Evolutionary conservation across 2,888 invertebrate species (phyloP).

Genomic region (Troides oblongomaculatus): DNA sequence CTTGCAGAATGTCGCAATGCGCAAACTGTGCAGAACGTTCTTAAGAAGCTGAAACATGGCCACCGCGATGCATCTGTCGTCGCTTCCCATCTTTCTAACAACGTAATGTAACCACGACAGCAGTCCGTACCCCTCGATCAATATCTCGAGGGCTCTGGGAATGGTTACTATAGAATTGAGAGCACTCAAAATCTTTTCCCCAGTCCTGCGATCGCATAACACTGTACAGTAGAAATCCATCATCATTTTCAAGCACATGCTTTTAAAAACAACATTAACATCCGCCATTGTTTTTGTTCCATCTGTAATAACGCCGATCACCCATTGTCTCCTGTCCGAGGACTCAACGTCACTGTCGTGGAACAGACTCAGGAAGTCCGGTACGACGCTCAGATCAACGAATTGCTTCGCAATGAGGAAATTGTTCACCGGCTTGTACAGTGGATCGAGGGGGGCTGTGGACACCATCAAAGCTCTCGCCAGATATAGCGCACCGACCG

Average conservation of each 20-base stretch:
- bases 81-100: conserved; percentile 48
- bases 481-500: conserved; percentile 84
- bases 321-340: conserved; percentile 86
- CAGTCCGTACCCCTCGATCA: conserved; percentile 85
- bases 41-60: conserved; percentile 48
- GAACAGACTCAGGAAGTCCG: conserved; percentile 92
- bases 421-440: conserved; percentile 89
- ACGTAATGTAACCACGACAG: conserved; percentile 83
- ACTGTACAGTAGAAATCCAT: conserved; percentile 84
- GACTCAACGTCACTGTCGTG: conserved; percentile 87
- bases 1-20: conserved; percentile 51
- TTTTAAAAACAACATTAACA: conserved; percentile 85
- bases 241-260: conserved; percentile 88
- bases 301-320: conserved; percentile 86
- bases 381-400: conserved; percentile 88
- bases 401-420: conserved; percentile 88
- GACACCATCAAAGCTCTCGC: conserved; percentile 85
- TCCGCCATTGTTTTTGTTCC: conserved; percentile 89
- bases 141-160: conserved; percentile 82
- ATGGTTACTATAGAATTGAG: conserved; percentile 82
- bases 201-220: conserved; percentile 81
- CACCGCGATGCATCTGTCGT: conserved; percentile 50
- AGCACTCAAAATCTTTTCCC: conserved; percentile 83
- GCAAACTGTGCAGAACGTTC: conserved; percentile 56
- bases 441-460: conserved; percentile 85